These are phyloP conservation scores for Hyppa rectilinea DNA, from an alignment of 2,888 invertebrate species.

Conservation along the genomic window DNA sequence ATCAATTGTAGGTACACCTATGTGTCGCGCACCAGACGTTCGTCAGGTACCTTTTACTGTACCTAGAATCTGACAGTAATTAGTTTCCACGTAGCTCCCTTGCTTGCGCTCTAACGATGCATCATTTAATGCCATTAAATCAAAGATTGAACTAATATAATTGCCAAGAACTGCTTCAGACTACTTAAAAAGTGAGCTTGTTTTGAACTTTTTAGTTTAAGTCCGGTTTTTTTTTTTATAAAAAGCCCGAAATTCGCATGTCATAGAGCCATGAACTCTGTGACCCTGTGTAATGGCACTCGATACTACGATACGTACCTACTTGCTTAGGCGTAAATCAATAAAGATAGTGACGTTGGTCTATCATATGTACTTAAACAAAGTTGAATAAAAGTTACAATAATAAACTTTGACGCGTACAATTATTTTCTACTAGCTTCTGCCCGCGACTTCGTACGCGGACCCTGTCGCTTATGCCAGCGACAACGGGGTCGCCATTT, in stretches of 20 bases:
- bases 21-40: not conserved
- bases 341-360: slow-evolving; percentile 32
- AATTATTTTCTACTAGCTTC: slow-evolving; percentile 6
- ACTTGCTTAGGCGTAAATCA: not conserved
- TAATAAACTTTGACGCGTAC: slow-evolving; percentile 5
- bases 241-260: not conserved
- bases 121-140: too few species aligned
- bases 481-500: too few species aligned
- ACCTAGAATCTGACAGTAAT: not conserved
- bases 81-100: not conserved
- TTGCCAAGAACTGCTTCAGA: too few species aligned
- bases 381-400: slow-evolving; percentile 34
- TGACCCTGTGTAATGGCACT: slow-evolving; percentile 8
- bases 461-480: too few species aligned
- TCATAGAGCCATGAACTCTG: slow-evolving; percentile 30
- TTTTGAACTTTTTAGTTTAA: too few species aligned
- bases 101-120: not conserved
- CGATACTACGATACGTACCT: not conserved
- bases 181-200: too few species aligned
- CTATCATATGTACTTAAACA: slow-evolving; percentile 25
- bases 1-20: too few species aligned
- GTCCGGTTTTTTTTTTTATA: not conserved
- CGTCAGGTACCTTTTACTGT: not conserved
- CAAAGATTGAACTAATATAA: too few species aligned
- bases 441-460: too few species aligned